Evolutionary conservation across 2,113 vertebrate species (phyloP).

Genomic region (Diphyllodes magnificus): DNA sequence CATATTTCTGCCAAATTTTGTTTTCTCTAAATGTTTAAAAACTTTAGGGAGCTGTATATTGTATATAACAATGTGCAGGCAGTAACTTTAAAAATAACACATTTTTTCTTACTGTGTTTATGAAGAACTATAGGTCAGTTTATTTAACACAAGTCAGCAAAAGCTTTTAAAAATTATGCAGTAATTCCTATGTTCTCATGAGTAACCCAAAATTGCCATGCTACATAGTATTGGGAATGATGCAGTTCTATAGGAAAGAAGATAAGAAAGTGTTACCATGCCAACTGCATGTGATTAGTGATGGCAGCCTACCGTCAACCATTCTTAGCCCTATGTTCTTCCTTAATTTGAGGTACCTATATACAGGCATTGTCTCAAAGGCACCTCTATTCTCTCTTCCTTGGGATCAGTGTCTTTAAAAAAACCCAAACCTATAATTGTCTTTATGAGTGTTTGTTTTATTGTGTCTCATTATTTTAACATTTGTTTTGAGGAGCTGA

Average conservation of each 20-base stretch:
- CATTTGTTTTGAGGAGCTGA: background rate
- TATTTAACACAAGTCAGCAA: background rate
- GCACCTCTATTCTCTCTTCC: background rate
- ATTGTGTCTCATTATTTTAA: background rate
- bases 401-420: background rate
- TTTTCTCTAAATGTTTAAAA: constrained; percentile 55
- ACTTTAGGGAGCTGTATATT: background rate
- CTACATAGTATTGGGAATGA: background rate
- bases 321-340: background rate
- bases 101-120: background rate
- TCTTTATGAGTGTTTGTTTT: background rate
- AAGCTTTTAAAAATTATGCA: background rate
- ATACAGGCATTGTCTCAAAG: background rate
- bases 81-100: constrained; percentile 11
- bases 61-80: background rate
- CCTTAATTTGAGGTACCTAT: background rate
- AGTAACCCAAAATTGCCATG: background rate
- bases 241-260: background rate
- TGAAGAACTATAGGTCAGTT: background rate
- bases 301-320: background rate
- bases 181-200: background rate
- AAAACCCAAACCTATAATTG: accelerated
- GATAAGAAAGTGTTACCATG: background rate
- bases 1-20: constrained; percentile 42
- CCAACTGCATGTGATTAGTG: background rate